Percentiles rank a stretch among this genome's conserved stretches.
Evolutionary conservation across 2,797 vertebrate species (phyloP).

Genomic region (Poecilia picta): DNA sequence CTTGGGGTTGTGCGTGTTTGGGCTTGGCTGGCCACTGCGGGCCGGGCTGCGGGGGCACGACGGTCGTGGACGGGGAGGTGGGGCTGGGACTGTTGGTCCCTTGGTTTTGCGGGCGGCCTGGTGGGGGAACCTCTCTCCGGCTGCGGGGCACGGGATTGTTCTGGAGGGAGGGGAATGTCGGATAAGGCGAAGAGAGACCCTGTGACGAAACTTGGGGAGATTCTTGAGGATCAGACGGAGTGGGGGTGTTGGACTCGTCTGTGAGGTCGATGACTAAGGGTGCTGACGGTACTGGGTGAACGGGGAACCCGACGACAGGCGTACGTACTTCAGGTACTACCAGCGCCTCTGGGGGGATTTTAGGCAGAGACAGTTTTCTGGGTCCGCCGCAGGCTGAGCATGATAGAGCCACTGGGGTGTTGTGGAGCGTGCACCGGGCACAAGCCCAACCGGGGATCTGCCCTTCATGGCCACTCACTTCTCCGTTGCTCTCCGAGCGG

Average conservation of each 20-base stretch:
- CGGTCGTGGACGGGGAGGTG: constrained; percentile 76
- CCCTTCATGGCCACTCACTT: constrained; percentile 56
- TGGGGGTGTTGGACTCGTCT: constrained; percentile 77
- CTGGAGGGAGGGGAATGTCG: constrained; percentile 89
- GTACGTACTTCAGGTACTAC: constrained; percentile 94
- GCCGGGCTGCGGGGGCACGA: constrained; percentile 68
- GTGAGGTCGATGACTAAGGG: constrained; percentile 81
- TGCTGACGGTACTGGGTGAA: constrained; percentile 71
- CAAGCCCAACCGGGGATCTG: constrained; percentile 88
- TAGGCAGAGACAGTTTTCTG: constrained; percentile 93
- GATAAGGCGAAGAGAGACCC: constrained; percentile 78
- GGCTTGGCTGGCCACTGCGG: constrained; percentile 76
- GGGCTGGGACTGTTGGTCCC: constrained; percentile 70
- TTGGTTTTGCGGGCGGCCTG: constrained; percentile 80
- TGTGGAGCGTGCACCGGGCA: constrained; percentile 94
- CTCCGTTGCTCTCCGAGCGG: constrained; percentile 76
- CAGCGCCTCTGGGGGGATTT: constrained; percentile 94
- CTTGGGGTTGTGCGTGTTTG: constrained; percentile 80
- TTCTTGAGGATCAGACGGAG: constrained; percentile 72
- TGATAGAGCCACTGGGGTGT: constrained; percentile 90
- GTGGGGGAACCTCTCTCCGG: constrained; percentile 91
- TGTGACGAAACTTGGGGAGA: constrained; percentile 64
- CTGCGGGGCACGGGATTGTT: constrained; percentile 97
- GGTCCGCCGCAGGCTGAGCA: constrained; percentile 96
- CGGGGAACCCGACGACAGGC: constrained; percentile 82